Evolutionary conservation across 2,113 vertebrate species (phyloP).

Genomic region (Montifringilla adamsi): DNA sequence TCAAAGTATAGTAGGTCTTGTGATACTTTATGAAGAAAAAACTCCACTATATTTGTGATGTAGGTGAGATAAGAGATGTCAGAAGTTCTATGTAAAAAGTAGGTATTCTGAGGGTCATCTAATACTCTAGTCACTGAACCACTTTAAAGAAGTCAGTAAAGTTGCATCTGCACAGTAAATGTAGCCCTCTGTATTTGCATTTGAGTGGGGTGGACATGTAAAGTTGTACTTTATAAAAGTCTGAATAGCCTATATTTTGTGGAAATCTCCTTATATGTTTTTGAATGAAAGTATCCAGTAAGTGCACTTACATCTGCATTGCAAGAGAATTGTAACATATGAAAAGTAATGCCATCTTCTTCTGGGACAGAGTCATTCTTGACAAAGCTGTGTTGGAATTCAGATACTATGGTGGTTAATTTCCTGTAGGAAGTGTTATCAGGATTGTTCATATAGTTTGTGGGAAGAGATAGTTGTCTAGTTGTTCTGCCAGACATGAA

Average conservation of each 20-base stretch:
- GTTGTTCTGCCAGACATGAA: neutral
- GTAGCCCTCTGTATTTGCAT: neutral
- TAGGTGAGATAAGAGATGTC: neutral
- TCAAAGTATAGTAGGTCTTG: neutral
- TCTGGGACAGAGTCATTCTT: neutral
- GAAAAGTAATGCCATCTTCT: neutral
- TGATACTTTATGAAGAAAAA: neutral
- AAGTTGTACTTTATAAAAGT: neutral
- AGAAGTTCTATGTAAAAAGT: neutral
- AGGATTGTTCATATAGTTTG: neutral
- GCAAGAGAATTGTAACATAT: rapidly evolving
- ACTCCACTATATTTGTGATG: neutral
- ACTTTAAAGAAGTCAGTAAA: neutral
- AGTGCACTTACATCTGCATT: neutral
- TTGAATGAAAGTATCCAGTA: neutral
- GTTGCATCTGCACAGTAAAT: neutral
- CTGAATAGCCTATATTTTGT: neutral
- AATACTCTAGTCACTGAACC: neutral
- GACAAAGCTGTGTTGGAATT: neutral
- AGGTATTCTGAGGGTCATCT: neutral
- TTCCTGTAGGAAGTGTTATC: neutral
- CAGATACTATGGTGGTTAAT: neutral
- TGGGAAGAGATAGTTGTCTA: neutral
- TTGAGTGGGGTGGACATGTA: neutral
- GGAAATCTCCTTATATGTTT: neutral